Evolutionary conservation across 2,888 invertebrate genomes (phyloP), one percentile per base, ranked within the genome.

Genomic region (Drosophila siamana): DNA sequence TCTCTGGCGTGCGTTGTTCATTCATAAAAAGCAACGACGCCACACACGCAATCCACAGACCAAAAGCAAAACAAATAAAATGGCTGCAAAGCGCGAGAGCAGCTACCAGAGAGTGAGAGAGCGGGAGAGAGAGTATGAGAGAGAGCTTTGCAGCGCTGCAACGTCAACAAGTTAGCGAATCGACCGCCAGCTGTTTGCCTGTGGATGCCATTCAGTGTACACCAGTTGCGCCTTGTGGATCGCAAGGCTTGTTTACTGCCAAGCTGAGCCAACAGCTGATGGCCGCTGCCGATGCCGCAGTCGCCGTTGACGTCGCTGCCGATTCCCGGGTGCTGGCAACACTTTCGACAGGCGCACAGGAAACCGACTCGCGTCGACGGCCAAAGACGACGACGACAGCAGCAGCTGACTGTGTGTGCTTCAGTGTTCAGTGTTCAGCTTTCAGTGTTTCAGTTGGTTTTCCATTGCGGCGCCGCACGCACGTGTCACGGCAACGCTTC

Each of bases 401-500:
- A 36, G 24, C 74, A 66, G 78, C 72, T 74, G 74, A 36, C 38
- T 24, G 22, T 11, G 33, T 15, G 33, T 16, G n/a, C 33, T 52
- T 16, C 5, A n/a, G 40, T 26, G n/a, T 19, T 51, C 30, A 9
- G 30, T 11, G 19, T 41, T 41, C 56, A 48, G 40, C 56, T 41
- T 79, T 59, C 63, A 66, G 57, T 51, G 62, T 55, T 80, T 88
- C 89, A 86, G 89, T 86, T 86, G 76, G 74, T 68, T 81, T 79
- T 84, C 60, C 62, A 87, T 86, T 75, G 74, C 79, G 81, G 87
- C 63, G 79, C 62, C 73, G 89, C 77, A 81, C 79, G 81, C 87
- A 86, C 89, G 85, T 86, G 69, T 75, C 74, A 64, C 88, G 83
- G 71, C 67, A 70, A 52, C 54, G 71, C 57, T 43, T 36, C 70